Base-by-base conservation (phyloP, 2,888 invertebrate species). In the Hirtodrosophila duncani region DNA sequence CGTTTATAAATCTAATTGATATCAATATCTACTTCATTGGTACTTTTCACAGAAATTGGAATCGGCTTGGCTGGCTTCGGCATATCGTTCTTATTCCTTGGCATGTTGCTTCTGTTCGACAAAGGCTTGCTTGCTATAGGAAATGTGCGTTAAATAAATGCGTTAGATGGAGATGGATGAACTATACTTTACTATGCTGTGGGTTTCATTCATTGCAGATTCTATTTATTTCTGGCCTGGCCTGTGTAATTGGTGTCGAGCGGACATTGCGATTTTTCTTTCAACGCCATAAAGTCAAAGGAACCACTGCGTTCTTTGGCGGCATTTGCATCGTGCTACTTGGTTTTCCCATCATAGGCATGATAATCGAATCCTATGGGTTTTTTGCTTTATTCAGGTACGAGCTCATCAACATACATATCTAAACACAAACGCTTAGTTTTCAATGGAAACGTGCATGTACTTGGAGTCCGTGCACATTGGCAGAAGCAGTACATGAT, bases 101-200 rank as follows among this genome's bases (percentile, higher is more conserved):
- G 99, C 51, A 92, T 98, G 24, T 82, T 99, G 33, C 88, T 99
- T 51, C 88, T 99, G 43, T 98, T 99, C 86, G 99, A 99, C 87
- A 97, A 97, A 88, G 99, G 99, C 41, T 89, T 99, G 48, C 88
- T 99, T 48, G 99, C 99, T n/a, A 96, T 99, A 86, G 99, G 99
- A 85, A 99, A 99, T 91, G 99, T 99, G 90, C 93, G 95, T 91
- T 24, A 11, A 4, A 16, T 10, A 17, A 11, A 17, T 27, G 10
- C 7, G 5, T 17, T 9, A 1, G 2, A 3, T 6, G 6, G n/a
- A 7, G 3, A 20, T 16, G 6, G 8, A 3, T 9, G 4, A 5
- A 1, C 3, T n/a, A 6, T 14, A 16, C 16, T 36, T 26, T 23
- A 23, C 27, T 13, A 0, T 42, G 16, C 20, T 1, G n/a, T 17